A percentile compares a stretch with the other conserved stretches of the same genome.
phyloP scores from a whole-genome alignment of 2,797 vertebrate species.

The Sebastes vulpes region DNA sequence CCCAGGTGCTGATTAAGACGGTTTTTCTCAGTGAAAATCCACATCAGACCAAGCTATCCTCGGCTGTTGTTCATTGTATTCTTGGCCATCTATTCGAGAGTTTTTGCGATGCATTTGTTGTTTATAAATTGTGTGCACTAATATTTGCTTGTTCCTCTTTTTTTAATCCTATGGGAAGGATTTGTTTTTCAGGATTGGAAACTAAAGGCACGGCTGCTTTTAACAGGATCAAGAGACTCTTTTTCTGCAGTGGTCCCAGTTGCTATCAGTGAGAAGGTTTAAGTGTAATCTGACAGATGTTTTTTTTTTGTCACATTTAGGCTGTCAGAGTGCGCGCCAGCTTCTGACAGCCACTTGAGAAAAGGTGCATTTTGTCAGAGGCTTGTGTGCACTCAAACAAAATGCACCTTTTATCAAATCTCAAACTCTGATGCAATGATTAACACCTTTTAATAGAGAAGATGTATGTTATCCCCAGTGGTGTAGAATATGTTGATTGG shows the following conservation, averaged over 20 bases:
- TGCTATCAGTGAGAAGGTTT: neutral
- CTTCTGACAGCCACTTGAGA: neutral
- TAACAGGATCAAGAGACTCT: neutral
- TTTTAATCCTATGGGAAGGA: constrained; percentile 3
- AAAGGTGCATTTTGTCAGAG: neutral
- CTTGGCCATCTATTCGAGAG: neutral
- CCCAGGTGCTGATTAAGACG: constrained; percentile 69
- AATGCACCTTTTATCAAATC: neutral
- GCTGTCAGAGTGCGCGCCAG: neutral
- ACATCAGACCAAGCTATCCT: constrained; percentile 29
- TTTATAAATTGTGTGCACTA: constrained; percentile 13
- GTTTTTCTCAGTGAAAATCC: constrained; percentile 48
- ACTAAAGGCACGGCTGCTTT: neutral
- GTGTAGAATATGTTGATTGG: constrained; percentile 16
- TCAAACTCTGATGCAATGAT: neutral
- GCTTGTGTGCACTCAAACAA: neutral
- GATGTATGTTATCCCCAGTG: neutral
- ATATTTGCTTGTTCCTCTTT: constrained; percentile 1
- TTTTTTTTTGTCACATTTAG: neutral
- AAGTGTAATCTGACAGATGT: neutral
- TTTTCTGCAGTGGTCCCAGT: neutral
- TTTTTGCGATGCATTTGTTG: constrained; percentile 20
- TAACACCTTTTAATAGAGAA: neutral
- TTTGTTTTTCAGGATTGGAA: neutral
- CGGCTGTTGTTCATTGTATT: constrained; percentile 10